These are phyloP conservation scores for Daubentonia madagascariensis DNA, from an alignment of 2,113 vertebrate species.

Conservation along the genomic window DNA sequence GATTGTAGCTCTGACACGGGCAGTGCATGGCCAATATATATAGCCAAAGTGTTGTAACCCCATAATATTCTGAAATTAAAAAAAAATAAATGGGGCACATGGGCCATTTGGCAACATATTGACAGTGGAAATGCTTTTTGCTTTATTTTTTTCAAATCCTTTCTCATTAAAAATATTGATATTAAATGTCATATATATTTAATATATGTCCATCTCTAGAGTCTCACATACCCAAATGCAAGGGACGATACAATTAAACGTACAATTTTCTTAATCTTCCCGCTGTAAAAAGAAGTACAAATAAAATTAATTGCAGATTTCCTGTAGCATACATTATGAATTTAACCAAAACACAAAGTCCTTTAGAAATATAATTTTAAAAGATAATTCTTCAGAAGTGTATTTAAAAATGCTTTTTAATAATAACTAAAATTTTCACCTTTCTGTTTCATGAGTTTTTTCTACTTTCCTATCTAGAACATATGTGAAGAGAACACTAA, in stretches of 20 bases:
- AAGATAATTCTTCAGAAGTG: background rate
- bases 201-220: background rate
- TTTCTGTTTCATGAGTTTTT: background rate
- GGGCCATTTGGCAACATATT: background rate
- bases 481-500: background rate
- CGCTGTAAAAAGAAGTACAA: constrained; percentile 72
- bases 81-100: background rate
- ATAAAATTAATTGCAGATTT: constrained; percentile 35
- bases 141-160: background rate
- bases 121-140: background rate
- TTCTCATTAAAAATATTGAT: background rate
- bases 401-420: background rate
- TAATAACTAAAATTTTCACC: background rate
- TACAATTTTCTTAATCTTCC: constrained; percentile 83
- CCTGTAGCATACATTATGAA: background rate
- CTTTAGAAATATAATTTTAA: background rate
- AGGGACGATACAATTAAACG: constrained; percentile 90
- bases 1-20: no score
- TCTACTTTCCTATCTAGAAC: background rate
- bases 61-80: no score
- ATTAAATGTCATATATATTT: background rate
- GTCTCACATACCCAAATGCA: constrained; percentile 90
- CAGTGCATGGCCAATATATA: no score
- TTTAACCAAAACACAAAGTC: background rate
- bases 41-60: no score